Percentiles rank a stretch among this genome's conserved stretches.
Evolutionary conservation across 1,140 invertebrate species (phyloP).

Genomic region (Pseudomyrmex concolor): DNA sequence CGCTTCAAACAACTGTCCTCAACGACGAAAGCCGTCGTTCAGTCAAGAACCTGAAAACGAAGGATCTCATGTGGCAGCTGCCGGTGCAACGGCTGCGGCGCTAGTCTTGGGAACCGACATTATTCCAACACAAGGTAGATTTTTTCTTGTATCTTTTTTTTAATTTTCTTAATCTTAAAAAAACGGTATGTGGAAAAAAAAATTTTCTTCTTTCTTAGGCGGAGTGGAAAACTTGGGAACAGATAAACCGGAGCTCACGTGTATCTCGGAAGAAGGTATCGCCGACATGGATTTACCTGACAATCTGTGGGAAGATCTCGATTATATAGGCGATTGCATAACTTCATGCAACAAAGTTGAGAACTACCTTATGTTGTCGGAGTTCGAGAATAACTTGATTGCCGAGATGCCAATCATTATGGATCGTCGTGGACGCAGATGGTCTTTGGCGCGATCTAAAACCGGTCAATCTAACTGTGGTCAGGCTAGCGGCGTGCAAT

Average conservation of each 20-base stretch:
- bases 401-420: slow-evolving; percentile 90
- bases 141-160: background rate
- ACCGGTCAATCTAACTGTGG: slow-evolving; percentile 53
- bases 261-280: slow-evolving; percentile 94
- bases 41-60: slow-evolving; percentile 87
- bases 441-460: slow-evolving; percentile 87
- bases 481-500: slow-evolving; percentile 55
- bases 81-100: slow-evolving; percentile 83
- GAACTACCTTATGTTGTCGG: slow-evolving; percentile 94
- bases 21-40: slow-evolving; percentile 86
- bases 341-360: slow-evolving; percentile 95
- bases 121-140: slow-evolving; percentile 75
- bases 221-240: slow-evolving; percentile 75
- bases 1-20: slow-evolving; percentile 86
- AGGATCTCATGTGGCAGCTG: slow-evolving; percentile 76
- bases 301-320: slow-evolving; percentile 92
- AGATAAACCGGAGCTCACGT: slow-evolving; percentile 91
- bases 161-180: background rate
- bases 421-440: slow-evolving; percentile 89
- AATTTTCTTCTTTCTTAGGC: slow-evolving; percentile 43
- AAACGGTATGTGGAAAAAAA: background rate
- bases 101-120: slow-evolving; percentile 79
- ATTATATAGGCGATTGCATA: slow-evolving; percentile 94
- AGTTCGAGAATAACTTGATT: slow-evolving; percentile 94
- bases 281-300: slow-evolving; percentile 93